Percentiles rank a stretch among this genome's conserved stretches.
These are phyloP conservation scores for Chelonia mydas DNA, from an alignment of 2,797 vertebrate genomes.

Conservation along the genomic window DNA sequence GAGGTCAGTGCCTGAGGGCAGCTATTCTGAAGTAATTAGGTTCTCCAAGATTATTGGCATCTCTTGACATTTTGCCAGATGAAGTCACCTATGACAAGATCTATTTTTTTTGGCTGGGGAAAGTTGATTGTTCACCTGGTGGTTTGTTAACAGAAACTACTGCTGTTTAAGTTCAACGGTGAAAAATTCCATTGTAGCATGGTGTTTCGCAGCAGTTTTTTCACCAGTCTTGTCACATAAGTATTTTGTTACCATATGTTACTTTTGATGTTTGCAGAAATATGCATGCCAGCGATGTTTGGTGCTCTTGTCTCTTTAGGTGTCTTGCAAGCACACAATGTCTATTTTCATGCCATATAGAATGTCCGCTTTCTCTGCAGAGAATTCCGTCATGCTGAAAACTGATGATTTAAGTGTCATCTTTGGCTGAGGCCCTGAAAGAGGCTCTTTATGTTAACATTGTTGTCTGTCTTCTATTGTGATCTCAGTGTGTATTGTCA, in stretches of 20 bases:
- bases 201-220: background rate
- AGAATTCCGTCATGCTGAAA: background rate
- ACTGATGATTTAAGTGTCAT: background rate
- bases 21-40: too few relatives aligned
- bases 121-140: background rate
- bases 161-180: background rate
- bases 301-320: background rate
- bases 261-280: background rate
- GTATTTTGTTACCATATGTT: background rate
- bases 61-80: too few relatives aligned
- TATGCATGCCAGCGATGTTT: background rate
- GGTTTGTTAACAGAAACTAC: background rate
- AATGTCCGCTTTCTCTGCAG: background rate
- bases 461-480: background rate
- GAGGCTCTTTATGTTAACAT: background rate
- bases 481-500: background rate
- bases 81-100: background rate
- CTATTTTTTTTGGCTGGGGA: background rate
- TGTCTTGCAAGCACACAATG: background rate
- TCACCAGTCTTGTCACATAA: background rate
- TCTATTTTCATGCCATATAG: background rate
- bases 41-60: too few relatives aligned
- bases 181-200: background rate
- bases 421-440: background rate
- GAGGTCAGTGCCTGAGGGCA: too few relatives aligned